phyloP scores from a whole-genome alignment of 2,113 vertebrate species.

The Blennius ocellaris region DNA sequence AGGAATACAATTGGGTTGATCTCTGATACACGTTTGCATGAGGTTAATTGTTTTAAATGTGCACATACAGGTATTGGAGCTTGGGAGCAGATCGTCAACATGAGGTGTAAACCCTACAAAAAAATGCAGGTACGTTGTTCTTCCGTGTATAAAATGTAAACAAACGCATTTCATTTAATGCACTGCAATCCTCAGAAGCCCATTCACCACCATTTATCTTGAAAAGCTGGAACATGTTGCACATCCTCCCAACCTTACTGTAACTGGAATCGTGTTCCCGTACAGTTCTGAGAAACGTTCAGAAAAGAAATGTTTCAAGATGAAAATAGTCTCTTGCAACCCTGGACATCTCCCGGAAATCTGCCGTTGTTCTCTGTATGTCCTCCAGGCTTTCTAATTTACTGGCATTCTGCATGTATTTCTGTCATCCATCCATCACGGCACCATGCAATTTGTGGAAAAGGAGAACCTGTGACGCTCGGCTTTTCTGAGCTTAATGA shows the following conservation, averaged over 20 bases:
- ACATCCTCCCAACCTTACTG: too few relatives aligned
- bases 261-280: too few relatives aligned
- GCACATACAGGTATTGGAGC: slow-evolving; percentile 89
- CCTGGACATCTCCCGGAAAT: slow-evolving; percentile 24
- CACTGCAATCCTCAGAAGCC: too few relatives aligned
- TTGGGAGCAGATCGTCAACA: slow-evolving; percentile 91
- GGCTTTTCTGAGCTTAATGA: slow-evolving; percentile 62
- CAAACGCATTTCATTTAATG: too few relatives aligned
- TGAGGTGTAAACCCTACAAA: slow-evolving; percentile 92
- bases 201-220: too few relatives aligned
- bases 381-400: slow-evolving; percentile 54
- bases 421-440: slow-evolving; percentile 66
- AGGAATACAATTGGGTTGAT: not conserved
- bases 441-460: slow-evolving; percentile 64
- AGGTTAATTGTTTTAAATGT: slow-evolving; percentile 13
- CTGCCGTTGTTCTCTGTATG: slow-evolving; percentile 15
- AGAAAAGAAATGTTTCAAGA: not conserved
- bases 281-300: slow-evolving; percentile 3
- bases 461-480: slow-evolving; percentile 60
- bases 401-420: slow-evolving; percentile 62
- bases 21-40: not conserved
- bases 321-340: slow-evolving; percentile 7
- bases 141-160: not conserved
- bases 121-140: slow-evolving; percentile 91
- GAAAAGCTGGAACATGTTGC: too few relatives aligned